These are phyloP conservation scores for Elephas maximus DNA, from an alignment of 2,113 vertebrate genomes.

Conservation along the genomic window DNA sequence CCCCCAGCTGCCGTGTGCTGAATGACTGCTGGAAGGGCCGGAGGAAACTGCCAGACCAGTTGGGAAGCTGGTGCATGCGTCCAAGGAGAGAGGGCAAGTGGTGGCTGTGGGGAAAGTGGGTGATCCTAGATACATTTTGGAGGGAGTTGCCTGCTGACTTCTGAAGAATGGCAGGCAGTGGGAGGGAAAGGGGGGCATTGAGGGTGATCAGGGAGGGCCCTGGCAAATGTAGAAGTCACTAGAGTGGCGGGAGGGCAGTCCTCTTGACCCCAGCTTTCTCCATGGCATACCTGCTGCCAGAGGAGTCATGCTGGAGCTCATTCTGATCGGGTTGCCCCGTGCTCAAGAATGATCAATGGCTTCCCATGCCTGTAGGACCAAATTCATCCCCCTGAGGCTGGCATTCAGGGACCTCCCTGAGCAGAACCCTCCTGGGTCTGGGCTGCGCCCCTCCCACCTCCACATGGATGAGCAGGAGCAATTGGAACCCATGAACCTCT, in stretches of 20 bases:
- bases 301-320: neutral
- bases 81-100: neutral
- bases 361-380: neutral
- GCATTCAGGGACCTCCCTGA: neutral
- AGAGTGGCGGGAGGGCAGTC: neutral
- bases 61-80: neutral
- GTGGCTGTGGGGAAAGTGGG: neutral
- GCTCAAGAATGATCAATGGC: neutral
- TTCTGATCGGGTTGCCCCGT: neutral
- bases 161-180: too few relatives aligned
- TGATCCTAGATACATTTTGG: too few relatives aligned
- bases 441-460: neutral
- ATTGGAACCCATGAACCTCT: neutral
- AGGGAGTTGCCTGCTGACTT: neutral
- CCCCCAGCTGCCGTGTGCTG: neutral
- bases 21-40: rapidly evolving
- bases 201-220: neutral
- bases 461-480: neutral
- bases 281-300: neutral
- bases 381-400: neutral
- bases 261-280: neutral
- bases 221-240: neutral
- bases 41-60: neutral
- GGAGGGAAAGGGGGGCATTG: neutral
- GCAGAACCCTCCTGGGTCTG: neutral